Conservation (phyloP, 2,113 vertebrate species). For the Puma concolor region DNA sequence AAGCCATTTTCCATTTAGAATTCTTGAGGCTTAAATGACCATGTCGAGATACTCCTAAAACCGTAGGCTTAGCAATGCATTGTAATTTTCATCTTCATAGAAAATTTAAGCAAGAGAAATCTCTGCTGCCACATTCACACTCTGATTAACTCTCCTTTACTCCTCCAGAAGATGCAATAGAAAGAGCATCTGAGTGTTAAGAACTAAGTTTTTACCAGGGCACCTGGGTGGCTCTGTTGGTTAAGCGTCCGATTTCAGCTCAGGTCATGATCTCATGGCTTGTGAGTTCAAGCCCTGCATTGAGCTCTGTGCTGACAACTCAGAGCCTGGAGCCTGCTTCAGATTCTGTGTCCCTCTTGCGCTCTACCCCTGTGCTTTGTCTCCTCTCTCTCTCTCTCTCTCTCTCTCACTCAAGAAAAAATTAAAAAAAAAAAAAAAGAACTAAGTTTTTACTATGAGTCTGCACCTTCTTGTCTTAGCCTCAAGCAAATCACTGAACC, state of each 20-base stretch:
- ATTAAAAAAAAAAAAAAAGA: not conserved
- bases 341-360: too few relatives aligned
- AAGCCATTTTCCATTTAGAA: constrained; percentile 5
- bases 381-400: too few relatives aligned
- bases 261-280: too few relatives aligned
- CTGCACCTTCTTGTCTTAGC: not conserved
- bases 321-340: too few relatives aligned
- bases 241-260: too few relatives aligned
- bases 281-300: too few relatives aligned
- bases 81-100: not conserved
- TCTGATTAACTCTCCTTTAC: not conserved
- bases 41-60: not conserved
- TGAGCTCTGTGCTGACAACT: too few relatives aligned
- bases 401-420: too few relatives aligned
- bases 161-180: not conserved
- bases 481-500: not conserved
- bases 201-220: not conserved
- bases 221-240: too few relatives aligned
- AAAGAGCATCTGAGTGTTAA: not conserved
- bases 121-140: not conserved
- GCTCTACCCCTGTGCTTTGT: too few relatives aligned
- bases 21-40: not conserved
- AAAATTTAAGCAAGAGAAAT: constrained; percentile 26
- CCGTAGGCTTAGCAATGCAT: not conserved
- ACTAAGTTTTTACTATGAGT: not conserved